Conservation (phyloP, 1,140 invertebrate genomes). For the Leptinotarsa defecta region DNA sequence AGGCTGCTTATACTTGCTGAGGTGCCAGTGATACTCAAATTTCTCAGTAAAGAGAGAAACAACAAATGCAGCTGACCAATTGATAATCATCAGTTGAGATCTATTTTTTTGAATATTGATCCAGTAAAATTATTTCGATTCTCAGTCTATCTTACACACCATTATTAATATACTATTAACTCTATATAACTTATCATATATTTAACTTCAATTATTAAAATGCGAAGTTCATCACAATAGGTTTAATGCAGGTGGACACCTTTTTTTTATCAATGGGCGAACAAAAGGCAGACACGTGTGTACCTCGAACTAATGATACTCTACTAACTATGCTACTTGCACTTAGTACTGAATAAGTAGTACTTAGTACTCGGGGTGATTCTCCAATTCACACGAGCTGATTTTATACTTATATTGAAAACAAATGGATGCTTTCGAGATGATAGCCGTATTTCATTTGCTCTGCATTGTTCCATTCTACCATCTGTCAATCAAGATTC, state of each 20-base stretch:
- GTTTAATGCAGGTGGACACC: constrained; percentile 53
- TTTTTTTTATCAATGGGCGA: constrained; percentile 55
- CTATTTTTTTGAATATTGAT: too few relatives aligned
- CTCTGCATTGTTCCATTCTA: too few relatives aligned
- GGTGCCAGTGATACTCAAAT: too few relatives aligned
- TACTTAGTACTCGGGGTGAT: constrained; percentile 19
- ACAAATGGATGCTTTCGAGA: too few relatives aligned
- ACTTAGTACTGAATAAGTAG: constrained; percentile 30
- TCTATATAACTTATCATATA: constrained; percentile 52
- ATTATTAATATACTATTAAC: constrained; percentile 47
- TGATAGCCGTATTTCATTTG: too few relatives aligned
- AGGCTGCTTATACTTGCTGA: too few relatives aligned
- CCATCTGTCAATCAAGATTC: too few relatives aligned
- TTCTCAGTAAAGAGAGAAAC: too few relatives aligned
- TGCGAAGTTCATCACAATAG: constrained; percentile 56
- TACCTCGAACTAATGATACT: constrained; percentile 49
- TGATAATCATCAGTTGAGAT: too few relatives aligned
- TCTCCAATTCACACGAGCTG: neutral
- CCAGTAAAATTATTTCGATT: neutral
- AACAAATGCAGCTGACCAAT: too few relatives aligned
- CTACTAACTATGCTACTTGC: constrained; percentile 41
- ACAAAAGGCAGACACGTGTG: constrained; percentile 54
- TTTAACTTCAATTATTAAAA: constrained; percentile 52
- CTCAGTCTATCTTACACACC: neutral
- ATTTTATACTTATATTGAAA: neutral